Conservation (phyloP, 1,140 invertebrate genomes). For the Vanessa atalanta region DNA sequence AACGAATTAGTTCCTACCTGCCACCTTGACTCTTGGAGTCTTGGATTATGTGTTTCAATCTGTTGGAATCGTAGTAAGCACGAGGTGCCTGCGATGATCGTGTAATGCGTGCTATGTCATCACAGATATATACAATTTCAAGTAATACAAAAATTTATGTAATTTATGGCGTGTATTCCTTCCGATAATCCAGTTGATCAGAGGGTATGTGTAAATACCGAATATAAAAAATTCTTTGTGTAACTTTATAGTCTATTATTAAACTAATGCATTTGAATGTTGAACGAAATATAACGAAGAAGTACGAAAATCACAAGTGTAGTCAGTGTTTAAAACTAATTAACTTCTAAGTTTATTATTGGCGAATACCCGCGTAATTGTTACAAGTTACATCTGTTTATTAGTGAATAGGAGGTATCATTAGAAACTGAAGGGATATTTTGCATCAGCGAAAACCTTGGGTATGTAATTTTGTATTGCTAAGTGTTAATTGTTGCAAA, state of each 20-base stretch:
- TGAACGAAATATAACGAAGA: not conserved
- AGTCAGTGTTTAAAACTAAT: not conserved
- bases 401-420: not conserved
- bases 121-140: constrained; percentile 24
- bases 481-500: not conserved
- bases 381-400: not conserved
- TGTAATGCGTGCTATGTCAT: constrained; percentile 33
- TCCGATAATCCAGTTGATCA: constrained; percentile 1
- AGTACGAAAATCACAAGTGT: not conserved
- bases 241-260: not conserved
- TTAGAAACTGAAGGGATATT: constrained; percentile 6
- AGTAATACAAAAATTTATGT: constrained; percentile 22
- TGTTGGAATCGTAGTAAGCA: constrained; percentile 52
- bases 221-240: constrained; percentile 20
- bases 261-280: constrained; percentile 8
- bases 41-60: constrained; percentile 64
- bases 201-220: constrained; percentile 24
- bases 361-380: not conserved
- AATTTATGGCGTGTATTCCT: constrained; percentile 25
- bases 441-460: constrained; percentile 12
- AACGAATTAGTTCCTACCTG: constrained; percentile 43
- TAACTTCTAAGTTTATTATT: not conserved
- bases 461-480: constrained; percentile 13
- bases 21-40: constrained; percentile 57
- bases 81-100: constrained; percentile 35